Evolutionary conservation across 1,140 invertebrate genomes (phyloP).

Genomic region (Zaprionus ornatus): DNA sequence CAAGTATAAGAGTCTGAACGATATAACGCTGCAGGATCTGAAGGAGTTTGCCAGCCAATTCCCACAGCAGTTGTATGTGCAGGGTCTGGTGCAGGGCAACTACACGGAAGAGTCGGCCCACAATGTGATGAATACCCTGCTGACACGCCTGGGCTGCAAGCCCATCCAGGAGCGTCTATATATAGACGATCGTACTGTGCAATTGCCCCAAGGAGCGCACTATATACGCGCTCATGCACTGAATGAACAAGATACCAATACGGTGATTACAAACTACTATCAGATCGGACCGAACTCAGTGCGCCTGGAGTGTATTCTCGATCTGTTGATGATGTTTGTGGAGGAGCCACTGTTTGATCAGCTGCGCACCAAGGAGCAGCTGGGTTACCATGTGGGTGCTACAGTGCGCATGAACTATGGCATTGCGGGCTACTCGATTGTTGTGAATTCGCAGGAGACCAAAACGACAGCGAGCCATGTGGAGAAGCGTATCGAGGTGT

Average conservation of each 20-base stretch:
- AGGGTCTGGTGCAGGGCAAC: conserved; percentile 92
- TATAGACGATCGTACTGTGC: conserved; percentile 67
- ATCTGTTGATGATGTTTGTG: conserved; percentile 91
- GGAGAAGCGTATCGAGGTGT: conserved; percentile 90
- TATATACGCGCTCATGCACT: conserved; percentile 89
- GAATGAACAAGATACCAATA: conserved; percentile 91
- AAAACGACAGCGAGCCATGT: conserved; percentile 89
- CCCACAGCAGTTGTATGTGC: conserved; percentile 87
- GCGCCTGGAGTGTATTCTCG: conserved; percentile 88
- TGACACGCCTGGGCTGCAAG: conserved; percentile 75
- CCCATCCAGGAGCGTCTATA: conserved; percentile 65
- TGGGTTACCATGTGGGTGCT: conserved; percentile 93
- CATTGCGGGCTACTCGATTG: conserved; percentile 90
- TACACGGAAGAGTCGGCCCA: conserved; percentile 87
- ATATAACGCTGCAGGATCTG: conserved; percentile 87
- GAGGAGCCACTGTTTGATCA: conserved; percentile 95
- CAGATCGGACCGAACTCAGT: conserved; percentile 89
- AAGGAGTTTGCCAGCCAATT: conserved; percentile 86
- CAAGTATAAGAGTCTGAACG: conserved; percentile 87
- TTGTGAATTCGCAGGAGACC: conserved; percentile 90
- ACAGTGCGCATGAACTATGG: conserved; percentile 88
- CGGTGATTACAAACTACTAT: conserved; percentile 94
- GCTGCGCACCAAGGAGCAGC: conserved; percentile 94
- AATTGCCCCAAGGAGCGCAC: conserved; percentile 88
- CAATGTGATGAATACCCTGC: conserved; percentile 84